Conservation (phyloP, 2,797 vertebrate species). For the Chaenodraco wilsoni region DNA sequence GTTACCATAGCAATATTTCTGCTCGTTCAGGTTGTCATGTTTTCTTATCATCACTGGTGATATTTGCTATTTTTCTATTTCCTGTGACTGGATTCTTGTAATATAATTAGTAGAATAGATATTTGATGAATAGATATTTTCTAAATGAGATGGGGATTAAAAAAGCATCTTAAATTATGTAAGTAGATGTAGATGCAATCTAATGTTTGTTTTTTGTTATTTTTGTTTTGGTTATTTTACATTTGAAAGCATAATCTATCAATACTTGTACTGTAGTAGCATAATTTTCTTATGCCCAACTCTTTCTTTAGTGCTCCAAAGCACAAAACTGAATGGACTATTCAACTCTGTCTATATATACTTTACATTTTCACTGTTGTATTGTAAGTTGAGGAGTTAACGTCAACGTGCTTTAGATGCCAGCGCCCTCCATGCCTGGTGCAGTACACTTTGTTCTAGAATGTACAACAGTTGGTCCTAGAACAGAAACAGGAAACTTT, state of each 20-base stretch:
- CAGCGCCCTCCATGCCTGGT: slow-evolving; percentile 70
- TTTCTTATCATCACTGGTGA: slow-evolving; percentile 86
- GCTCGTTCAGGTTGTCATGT: slow-evolving; percentile 86
- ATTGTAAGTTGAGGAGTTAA: slow-evolving; percentile 73
- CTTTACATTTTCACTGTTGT: slow-evolving; percentile 79
- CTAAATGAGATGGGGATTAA: slow-evolving; percentile 82
- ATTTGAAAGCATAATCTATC: slow-evolving; percentile 80
- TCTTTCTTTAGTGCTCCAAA: slow-evolving; percentile 56
- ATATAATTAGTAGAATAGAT: slow-evolving; percentile 86
- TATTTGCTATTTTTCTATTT: slow-evolving; percentile 91
- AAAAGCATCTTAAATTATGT: slow-evolving; percentile 81
- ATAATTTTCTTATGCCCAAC: slow-evolving; percentile 78
- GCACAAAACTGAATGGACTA: slow-evolving; percentile 73
- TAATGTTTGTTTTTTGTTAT: slow-evolving; percentile 77
- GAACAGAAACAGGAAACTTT: slow-evolving; percentile 68
- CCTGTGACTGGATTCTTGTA: slow-evolving; percentile 84
- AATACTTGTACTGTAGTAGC: slow-evolving; percentile 79
- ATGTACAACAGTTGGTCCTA: slow-evolving; percentile 75
- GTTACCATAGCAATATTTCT: slow-evolving; percentile 87
- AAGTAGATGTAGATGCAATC: slow-evolving; percentile 83
- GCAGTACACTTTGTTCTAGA: slow-evolving; percentile 71
- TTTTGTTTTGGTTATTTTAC: slow-evolving; percentile 77
- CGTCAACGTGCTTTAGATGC: slow-evolving; percentile 72
- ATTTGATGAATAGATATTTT: slow-evolving; percentile 90
- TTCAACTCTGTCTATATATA: slow-evolving; percentile 73